Conservation (phyloP, 2,888 invertebrate species). For the Atherix ibis region DNA sequence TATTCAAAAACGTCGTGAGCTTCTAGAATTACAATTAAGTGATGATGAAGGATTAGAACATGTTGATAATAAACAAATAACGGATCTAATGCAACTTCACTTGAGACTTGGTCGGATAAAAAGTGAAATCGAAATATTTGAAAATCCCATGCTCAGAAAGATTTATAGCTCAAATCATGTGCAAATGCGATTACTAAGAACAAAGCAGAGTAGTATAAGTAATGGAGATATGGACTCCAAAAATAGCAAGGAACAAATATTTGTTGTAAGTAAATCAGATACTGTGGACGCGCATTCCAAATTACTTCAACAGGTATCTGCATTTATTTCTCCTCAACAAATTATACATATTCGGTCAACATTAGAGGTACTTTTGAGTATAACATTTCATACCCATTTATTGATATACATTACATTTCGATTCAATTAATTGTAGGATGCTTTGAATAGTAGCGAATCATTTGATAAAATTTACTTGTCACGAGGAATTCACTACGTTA, state of each 20-base stretch:
- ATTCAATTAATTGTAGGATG: constrained; percentile 21
- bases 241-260: constrained; percentile 15
- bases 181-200: too few relatives aligned
- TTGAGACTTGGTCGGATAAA: constrained; percentile 40
- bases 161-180: too few relatives aligned
- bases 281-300: constrained; percentile 33
- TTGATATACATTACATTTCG: background rate
- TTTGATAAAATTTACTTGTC: constrained; percentile 37
- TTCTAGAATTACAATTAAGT: constrained; percentile 29
- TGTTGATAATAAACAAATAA: constrained; percentile 25
- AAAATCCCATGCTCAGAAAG: constrained; percentile 41
- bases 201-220: constrained; percentile 3
- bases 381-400: background rate
- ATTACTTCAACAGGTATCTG: constrained; percentile 31
- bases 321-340: constrained; percentile 24
- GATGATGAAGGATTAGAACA: constrained; percentile 27
- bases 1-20: constrained; percentile 34
- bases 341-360: constrained; percentile 32
- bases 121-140: constrained; percentile 41
- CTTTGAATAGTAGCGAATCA: constrained; percentile 23
- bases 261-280: constrained; percentile 34
- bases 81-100: constrained; percentile 38
- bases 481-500: constrained; percentile 35
- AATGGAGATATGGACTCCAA: constrained; percentile 1
- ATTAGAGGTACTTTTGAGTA: constrained; percentile 17